phyloP scores from a whole-genome alignment of 2,113 vertebrate species.

The Bubo scandiacus region DNA sequence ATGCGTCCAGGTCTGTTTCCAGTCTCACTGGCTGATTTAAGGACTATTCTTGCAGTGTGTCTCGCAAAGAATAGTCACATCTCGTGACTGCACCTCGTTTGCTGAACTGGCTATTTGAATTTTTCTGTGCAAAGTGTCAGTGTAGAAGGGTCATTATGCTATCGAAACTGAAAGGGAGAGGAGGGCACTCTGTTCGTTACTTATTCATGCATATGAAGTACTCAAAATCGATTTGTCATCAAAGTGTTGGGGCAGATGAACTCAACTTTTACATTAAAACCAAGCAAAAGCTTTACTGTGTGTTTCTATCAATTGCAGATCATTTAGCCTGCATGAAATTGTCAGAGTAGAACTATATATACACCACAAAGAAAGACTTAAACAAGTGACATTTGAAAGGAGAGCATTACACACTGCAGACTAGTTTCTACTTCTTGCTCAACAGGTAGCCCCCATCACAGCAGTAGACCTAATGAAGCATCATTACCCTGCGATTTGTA shows the following conservation, averaged over 20 bases:
- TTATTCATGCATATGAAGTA: neutral
- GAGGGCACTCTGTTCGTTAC: neutral
- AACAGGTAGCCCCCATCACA: rapidly evolving
- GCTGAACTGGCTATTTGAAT: neutral
- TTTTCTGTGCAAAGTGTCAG: neutral
- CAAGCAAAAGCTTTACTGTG: neutral
- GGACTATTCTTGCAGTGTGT: neutral
- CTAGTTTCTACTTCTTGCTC: neutral
- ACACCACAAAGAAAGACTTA: neutral
- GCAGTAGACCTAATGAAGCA: neutral
- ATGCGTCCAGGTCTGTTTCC: conserved; percentile 23
- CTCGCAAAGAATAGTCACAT: conserved; percentile 29
- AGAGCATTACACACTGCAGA: neutral
- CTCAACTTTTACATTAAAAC: neutral
- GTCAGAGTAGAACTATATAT: neutral
- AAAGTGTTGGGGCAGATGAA: neutral
- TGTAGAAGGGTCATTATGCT: neutral
- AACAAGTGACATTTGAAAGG: neutral
- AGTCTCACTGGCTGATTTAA: neutral
- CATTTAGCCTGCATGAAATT: neutral
- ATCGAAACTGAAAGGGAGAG: neutral
- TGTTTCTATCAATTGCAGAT: neutral
- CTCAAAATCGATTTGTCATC: neutral
- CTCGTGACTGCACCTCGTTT: neutral
- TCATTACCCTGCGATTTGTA: neutral